Base-by-base conservation (phyloP, 2,888 invertebrate species). In the Taphrorychus bicolor region DNA sequence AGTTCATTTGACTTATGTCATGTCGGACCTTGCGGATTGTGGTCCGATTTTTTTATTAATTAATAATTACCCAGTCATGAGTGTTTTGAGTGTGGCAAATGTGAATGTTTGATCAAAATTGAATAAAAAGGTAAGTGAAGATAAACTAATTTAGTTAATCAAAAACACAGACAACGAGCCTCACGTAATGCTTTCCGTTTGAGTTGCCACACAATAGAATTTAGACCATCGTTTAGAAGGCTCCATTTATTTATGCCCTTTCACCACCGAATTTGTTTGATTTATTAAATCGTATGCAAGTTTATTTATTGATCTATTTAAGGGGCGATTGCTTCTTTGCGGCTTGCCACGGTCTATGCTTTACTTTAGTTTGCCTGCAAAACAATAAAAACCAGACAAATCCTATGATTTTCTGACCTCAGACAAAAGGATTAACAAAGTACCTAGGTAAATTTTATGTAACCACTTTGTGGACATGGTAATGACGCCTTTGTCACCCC, bases 61-160 rank as follows among this genome's bases (percentile, higher is more conserved):
- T 45, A 45, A 14, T n/a, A n/a, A n/a, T n/a, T n/a, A 14, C 16
- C 17, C 14, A 16, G 45, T 45, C 66, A 66, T 60, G 62, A 62
- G 67, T 67, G 59, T 59, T 59, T 21, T 24, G 14, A 51, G 59
- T 59, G 62, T 19, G 52, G 24, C 53, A 51, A 48, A 57, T 40
- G 45, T 53, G 62, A 59, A 40, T 58, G 62, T 67, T 59, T 63
- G 18, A 58, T 61, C 59, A 67, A 59, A 67, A 67, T 53, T 59
- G 41, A 21, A 62, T 54, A 58, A 21, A 45, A 66, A 67, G 62
- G 67, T 67, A 53, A 67, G 67, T 67, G 67, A 53, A 67, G 52
- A 52, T 52, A 40, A 48, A 42, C 42, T 24, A 24, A 51, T 45
- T 23, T 54, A 62, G 62, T 32, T 32, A 32, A 9, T 11, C 32